Evolutionary conservation across 1,140 invertebrate species (phyloP), one percentile per base, ranked within the genome.

Genomic region (Dendroctonus valens): DNA sequence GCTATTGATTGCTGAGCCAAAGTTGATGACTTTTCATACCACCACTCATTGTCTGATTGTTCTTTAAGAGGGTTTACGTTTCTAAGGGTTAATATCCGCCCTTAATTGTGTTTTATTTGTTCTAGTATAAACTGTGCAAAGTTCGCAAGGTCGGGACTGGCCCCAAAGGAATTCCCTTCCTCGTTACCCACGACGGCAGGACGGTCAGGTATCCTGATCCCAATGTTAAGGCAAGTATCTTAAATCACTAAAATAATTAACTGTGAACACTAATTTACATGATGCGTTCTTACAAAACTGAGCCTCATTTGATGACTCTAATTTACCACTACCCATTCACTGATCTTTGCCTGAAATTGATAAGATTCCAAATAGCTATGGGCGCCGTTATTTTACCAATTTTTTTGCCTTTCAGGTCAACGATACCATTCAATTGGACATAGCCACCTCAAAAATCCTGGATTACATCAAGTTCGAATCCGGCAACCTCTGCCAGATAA

Each of bases 181-280:
- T 99, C 69, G 90, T 93, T n/a, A 99, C 98, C 53, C 94, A 98
- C 76, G 98, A 99, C 79, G 98, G 95, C 11, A 88, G 97, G 73
- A 99, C 98, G 51, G 93, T 99, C 77, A 91, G 97, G 70, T 99
- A 99, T 79, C 97, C 97, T 14, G 97, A 99, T 82, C 98, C 98
- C 7, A 79, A 96, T 64, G 90, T 99, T 77, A 98, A 98, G 80
- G 93, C 63, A 62, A 50, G 53, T 26, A 26, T 26, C 3, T 26
- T 26, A 26, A 3, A 26, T 26, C 11, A 55, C 26, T 52, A 3
- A 26, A 26, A 3, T 26, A 26, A 26, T 26, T 26, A 26, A 26
- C 26, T 26, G 26, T 26, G 26, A 26, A 26, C 26, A 1, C 26
- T 26, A 26, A 26, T 26, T 26, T 26, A 26, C 26, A 26, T 26